Evolutionary conservation across 2,888 invertebrate genomes (phyloP).

Genomic region (Napeogenes inachia): DNA sequence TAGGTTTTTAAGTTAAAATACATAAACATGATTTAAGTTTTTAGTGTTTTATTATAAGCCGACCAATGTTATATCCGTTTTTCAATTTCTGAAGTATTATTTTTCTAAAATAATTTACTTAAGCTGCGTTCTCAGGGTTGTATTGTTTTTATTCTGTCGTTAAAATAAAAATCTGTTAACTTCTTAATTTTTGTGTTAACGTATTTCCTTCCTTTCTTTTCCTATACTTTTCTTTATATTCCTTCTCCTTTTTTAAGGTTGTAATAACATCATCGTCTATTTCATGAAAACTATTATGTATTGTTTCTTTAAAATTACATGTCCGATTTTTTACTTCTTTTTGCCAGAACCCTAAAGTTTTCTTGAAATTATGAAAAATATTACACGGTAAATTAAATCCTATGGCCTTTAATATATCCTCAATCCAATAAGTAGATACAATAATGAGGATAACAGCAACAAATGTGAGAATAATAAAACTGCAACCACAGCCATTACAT

Average conservation of each 20-base stretch:
- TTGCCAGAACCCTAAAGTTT: conserved; percentile 6
- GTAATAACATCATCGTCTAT: neutral
- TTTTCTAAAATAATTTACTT: no score
- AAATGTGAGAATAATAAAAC: conserved; percentile 30
- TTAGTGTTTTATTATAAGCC: no score
- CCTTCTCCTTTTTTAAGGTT: neutral
- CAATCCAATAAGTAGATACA: conserved; percentile 35
- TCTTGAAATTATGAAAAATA: conserved; percentile 27
- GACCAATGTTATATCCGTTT: no score
- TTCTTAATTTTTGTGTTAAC: neutral
- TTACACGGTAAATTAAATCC: conserved; percentile 30
- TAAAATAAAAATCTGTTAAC: neutral
- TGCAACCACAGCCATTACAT: conserved; percentile 28
- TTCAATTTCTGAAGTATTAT: no score
- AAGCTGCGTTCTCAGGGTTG: no score
- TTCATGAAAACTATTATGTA: neutral
- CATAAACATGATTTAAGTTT: no score
- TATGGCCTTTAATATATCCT: conserved; percentile 34
- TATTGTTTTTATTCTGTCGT: neutral
- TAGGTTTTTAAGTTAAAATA: no score
- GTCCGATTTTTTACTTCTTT: conserved; percentile 11
- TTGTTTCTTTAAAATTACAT: neutral
- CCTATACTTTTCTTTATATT: neutral
- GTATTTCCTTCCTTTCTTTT: neutral
- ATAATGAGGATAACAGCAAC: conserved; percentile 34